These are phyloP conservation scores for Nemopilema nomurai DNA, from an alignment of 30 jellyfish, hydroid and myxozoan species.

Conservation along the genomic window DNA sequence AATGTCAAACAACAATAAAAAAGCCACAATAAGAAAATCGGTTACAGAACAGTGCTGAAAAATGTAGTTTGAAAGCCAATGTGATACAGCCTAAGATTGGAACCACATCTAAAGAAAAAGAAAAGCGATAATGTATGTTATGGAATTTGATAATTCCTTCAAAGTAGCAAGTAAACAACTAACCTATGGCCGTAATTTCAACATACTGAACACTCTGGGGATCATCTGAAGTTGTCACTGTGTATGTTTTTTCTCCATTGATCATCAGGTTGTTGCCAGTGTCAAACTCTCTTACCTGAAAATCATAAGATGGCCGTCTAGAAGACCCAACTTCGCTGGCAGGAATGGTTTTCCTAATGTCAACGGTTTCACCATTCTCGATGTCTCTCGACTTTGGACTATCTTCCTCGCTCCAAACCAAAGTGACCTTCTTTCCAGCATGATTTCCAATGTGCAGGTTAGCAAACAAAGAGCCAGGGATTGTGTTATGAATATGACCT, in stretches of 20 bases:
- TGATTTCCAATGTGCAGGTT: constrained; percentile 77
- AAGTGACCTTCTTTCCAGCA: constrained; percentile 94
- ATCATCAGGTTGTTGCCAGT: constrained; percentile 81
- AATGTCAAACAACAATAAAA: no score
- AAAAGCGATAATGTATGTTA: no score
- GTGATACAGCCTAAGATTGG: no score
- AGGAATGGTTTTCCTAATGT: constrained; percentile 60
- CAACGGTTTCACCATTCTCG: constrained; percentile 71
- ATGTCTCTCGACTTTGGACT: constrained; percentile 86
- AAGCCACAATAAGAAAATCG: no score
- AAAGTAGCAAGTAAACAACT: no score
- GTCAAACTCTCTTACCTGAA: constrained; percentile 93
- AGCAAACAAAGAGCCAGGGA: constrained; percentile 58
- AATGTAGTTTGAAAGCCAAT: no score
- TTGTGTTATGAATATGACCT: constrained; percentile 34
- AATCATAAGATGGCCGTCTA: constrained; percentile 72
- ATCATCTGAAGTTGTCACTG: constrained; percentile 81
- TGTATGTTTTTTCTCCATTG: constrained; percentile 82
- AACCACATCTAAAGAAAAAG: no score
- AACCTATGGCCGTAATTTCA: constrained; percentile 55
- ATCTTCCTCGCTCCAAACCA: constrained; percentile 93
- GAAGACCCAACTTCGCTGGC: constrained; percentile 3
- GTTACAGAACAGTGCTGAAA: no score
- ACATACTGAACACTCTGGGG: constrained; percentile 57
- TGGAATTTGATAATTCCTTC: no score